Evolutionary conservation across 2,888 invertebrate genomes (phyloP).

Genomic region (Spilosoma lubricipeda): DNA sequence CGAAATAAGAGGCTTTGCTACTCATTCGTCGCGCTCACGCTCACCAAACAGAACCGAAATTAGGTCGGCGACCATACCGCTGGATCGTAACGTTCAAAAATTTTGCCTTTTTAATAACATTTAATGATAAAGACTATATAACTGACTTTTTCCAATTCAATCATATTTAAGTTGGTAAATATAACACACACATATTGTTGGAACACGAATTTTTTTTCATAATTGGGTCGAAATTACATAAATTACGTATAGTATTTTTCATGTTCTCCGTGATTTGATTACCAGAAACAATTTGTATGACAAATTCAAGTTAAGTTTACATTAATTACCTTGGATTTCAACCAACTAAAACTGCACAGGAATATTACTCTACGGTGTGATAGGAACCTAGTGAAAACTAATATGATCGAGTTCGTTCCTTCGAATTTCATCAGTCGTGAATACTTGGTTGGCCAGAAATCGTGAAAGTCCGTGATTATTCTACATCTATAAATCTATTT

Average conservation of each 20-base stretch:
- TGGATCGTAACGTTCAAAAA: neutral
- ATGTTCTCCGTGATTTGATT: too few relatives aligned
- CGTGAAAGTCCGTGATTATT: too few relatives aligned
- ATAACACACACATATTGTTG: too few relatives aligned
- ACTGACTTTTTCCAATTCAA: too few relatives aligned
- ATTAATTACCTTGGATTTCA: neutral
- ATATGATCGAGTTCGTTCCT: constrained; percentile 40
- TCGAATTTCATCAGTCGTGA: constrained; percentile 35
- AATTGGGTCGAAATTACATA: too few relatives aligned
- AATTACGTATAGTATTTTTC: too few relatives aligned
- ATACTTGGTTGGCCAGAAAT: neutral
- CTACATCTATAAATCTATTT: too few relatives aligned
- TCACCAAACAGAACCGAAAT: constrained; percentile 9
- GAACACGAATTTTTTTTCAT: too few relatives aligned
- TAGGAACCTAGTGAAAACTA: constrained; percentile 1
- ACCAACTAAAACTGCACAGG: neutral
- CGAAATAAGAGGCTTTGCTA: constrained; percentile 46
- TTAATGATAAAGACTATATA: too few relatives aligned
- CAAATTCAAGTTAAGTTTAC: neutral
- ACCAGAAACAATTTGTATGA: too few relatives aligned
- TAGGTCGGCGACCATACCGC: constrained; percentile 8
- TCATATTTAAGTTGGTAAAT: too few relatives aligned
- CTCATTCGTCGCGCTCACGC: constrained; percentile 22
- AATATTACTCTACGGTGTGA: neutral
- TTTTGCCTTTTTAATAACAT: too few relatives aligned